Conservation (phyloP, 2,113 vertebrate species). For the Aegithalos caudatus region DNA sequence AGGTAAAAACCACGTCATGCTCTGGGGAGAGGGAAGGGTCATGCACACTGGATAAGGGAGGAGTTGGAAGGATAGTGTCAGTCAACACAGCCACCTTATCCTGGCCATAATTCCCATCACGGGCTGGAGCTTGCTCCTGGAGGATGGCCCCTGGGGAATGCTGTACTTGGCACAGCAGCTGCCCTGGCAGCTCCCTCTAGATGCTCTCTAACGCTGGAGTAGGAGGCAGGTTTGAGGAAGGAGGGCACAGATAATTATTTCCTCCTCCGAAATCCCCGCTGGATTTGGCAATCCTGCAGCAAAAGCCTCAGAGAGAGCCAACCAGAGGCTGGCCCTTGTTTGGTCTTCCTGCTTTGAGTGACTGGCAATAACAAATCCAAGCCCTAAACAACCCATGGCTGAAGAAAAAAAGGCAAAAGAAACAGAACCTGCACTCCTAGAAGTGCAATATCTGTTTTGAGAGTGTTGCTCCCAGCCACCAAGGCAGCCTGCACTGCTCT, state of each 20-base stretch:
- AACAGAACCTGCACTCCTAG: not conserved
- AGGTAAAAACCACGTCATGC: not conserved
- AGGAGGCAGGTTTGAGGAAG: not conserved
- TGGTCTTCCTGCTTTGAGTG: not conserved
- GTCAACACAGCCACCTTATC: not conserved
- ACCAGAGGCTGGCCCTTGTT: not conserved
- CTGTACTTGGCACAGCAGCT: not conserved
- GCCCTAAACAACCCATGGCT: not conserved
- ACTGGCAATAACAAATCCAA: not conserved
- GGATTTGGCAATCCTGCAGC: not conserved
- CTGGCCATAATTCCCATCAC: not conserved
- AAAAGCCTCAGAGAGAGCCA: not conserved
- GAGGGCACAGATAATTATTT: not conserved
- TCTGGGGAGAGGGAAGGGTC: not conserved
- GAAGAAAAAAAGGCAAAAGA: not conserved
- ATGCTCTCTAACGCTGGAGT: not conserved
- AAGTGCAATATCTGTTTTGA: not conserved
- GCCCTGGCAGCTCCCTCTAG: not conserved
- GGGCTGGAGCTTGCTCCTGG: not conserved
- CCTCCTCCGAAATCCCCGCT: not conserved
- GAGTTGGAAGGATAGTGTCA: not conserved
- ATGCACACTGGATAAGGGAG: not conserved
- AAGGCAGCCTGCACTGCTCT: not conserved
- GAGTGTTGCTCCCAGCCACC: rapidly evolving
- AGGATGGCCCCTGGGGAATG: not conserved